Percentiles rank a stretch among this genome's conserved stretches.
Conservation (phyloP, 2,888 invertebrate species). For the Sarcophaga carnaria region DNA sequence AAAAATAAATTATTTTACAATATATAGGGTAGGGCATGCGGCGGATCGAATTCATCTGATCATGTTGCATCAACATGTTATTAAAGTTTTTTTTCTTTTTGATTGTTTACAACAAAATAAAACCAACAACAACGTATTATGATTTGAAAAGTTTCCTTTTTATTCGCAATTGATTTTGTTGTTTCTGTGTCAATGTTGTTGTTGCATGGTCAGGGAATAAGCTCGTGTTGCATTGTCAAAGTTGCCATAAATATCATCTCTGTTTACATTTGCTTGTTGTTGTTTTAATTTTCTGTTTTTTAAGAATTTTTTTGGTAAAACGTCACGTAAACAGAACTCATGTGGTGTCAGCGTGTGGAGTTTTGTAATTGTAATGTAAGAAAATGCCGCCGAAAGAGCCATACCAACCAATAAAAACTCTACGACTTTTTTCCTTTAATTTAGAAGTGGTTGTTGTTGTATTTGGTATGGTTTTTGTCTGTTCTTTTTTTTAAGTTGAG, state of each 20-base stretch:
- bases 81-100: slow-evolving; percentile 28
- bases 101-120: slow-evolving; percentile 14
- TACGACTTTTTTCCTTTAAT: neutral
- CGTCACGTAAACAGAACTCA: slow-evolving; percentile 58
- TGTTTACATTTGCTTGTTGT: slow-evolving; percentile 43
- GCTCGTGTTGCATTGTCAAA: slow-evolving; percentile 76
- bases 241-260: slow-evolving; percentile 79
- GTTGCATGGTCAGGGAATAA: slow-evolving; percentile 68
- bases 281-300: slow-evolving; percentile 30
- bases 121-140: slow-evolving; percentile 63
- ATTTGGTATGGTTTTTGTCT: slow-evolving; percentile 23
- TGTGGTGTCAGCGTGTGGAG: slow-evolving; percentile 69
- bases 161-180: slow-evolving; percentile 39
- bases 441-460: slow-evolving; percentile 40
- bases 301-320: slow-evolving; percentile 42
- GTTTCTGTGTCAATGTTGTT: slow-evolving; percentile 69
- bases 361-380: slow-evolving; percentile 54
- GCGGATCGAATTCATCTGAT: slow-evolving; percentile 36
- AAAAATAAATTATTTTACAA: too few species aligned
- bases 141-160: slow-evolving; percentile 60
- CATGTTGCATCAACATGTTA: slow-evolving; percentile 37
- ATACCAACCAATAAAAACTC: neutral
- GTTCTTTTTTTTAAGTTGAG: slow-evolving; percentile 43
- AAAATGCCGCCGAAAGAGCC: slow-evolving; percentile 57
- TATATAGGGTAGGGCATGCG: neutral